These are phyloP conservation scores for Nesometra sesokonis DNA, from an alignment of 35 echinoderm and acorn worm species.

Conservation along the genomic window DNA sequence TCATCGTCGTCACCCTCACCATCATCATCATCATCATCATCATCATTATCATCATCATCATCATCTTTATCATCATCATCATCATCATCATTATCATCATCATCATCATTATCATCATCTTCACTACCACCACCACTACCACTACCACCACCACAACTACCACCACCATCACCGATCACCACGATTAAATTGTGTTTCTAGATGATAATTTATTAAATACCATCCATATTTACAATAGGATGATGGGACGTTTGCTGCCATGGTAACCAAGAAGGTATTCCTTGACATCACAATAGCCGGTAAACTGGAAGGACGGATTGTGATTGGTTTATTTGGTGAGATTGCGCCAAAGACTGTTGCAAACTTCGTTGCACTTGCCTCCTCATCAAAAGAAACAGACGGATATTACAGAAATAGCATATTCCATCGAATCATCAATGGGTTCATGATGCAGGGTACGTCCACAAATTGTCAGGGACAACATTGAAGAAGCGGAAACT, in stretches of 20 bases:
- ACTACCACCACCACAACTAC: no score
- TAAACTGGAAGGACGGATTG: neutral
- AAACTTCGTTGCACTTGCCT: neutral
- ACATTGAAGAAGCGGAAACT: neutral
- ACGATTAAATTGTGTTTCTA: no score
- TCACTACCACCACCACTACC: no score
- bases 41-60: no score
- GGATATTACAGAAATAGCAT: neutral
- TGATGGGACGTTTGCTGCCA: neutral
- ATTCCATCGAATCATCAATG: neutral
- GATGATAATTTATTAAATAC: no score
- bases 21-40: no score
- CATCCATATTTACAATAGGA: neutral
- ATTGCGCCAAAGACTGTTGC: conserved; percentile 9
- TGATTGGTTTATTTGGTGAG: conserved; percentile 5
- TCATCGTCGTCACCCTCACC: no score
- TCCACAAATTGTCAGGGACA: neutral
- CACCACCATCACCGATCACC: no score
- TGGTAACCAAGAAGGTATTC: neutral
- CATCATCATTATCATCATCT: no score
- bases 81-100: no score
- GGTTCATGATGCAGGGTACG: neutral
- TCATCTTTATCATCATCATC: no score
- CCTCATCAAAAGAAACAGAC: neutral
- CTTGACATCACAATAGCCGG: neutral